Evolutionary conservation across 2,888 invertebrate species (phyloP), one percentile per base, ranked within the genome.

Genomic region (Phengaris alcon): DNA sequence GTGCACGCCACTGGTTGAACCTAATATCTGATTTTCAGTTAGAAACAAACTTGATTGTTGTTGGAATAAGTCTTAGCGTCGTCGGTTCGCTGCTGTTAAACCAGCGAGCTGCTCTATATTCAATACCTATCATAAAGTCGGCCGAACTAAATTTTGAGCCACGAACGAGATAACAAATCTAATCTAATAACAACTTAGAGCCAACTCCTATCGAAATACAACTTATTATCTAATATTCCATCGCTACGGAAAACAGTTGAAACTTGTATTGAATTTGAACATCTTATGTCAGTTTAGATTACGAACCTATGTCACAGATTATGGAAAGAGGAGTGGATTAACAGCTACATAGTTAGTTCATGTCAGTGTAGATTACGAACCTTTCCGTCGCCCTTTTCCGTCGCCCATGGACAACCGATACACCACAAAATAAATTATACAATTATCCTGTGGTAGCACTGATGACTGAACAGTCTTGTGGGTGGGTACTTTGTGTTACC

Each of bases 141-240:
- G 64, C 64, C 64, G 64, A 69, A 69, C 69, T 15, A 48, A 10
- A 69, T 69, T 68, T 48, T 48, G 69, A 69, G 46, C 8, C 48
- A 48, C 48, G 15, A 69, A 69, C 48, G 10, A 69, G 48, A 9
- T 69, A n/a, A n/a, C n/a, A n/a, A n/a, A n/a, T n/a, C n/a, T n/a
- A 48, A 69, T 69, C 48, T 9, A 69, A 69, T 35, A 35, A 64
- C 69, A 69, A 69, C 69, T 69, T 48, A 48, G n/a, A 48, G 10
- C 9, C 48, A 68, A 48, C 46, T 48, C n/a, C 69, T 48, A 48
- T 69, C 69, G 15, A 15, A 48, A 48, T 69, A 69, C 69, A 69
- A 69, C 69, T 69, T 69, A 48, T 15, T 69, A 69, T 69, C 69
- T 48, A 15, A 69, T 69, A n/a, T 15, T 48, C 13, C n/a, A 46